phyloP scores from a whole-genome alignment of 2,888 invertebrate species.

The Mayetiola destructor region DNA sequence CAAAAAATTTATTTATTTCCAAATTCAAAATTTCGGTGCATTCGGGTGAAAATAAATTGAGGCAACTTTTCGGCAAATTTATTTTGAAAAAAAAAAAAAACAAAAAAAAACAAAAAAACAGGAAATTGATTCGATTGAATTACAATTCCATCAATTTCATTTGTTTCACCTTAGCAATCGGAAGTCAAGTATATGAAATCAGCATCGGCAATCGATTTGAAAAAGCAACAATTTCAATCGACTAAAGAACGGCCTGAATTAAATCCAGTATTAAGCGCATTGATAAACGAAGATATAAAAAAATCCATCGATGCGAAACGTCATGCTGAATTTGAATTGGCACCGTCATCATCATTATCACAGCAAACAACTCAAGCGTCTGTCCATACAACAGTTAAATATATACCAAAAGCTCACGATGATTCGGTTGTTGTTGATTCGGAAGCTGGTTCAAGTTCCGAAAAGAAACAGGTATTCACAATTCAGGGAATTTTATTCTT shows the following conservation, averaged over 20 bases:
- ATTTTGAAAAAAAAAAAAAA: too few relatives aligned
- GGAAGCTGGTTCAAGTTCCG: conserved; percentile 43
- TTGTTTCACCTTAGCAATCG: not conserved
- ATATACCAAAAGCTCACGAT: conserved; percentile 26
- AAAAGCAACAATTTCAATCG: conserved; percentile 19
- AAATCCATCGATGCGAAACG: conserved; percentile 38
- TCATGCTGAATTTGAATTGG: conserved; percentile 38
- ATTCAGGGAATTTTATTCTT: not conserved
- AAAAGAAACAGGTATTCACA: conserved; percentile 39
- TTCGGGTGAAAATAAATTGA: too few relatives aligned
- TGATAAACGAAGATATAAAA: conserved; percentile 38
- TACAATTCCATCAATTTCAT: not conserved
- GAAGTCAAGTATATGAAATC: conserved; percentile 6
- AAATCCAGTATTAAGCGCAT: conserved; percentile 34
- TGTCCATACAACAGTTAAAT: conserved; percentile 33
- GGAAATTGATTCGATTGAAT: not conserved
- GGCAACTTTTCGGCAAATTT: not conserved
- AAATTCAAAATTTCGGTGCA: too few relatives aligned
- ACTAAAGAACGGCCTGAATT: conserved; percentile 35
- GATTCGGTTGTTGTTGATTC: conserved; percentile 37
- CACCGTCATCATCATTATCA: conserved; percentile 32
- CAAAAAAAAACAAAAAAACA: not conserved
- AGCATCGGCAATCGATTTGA: not conserved
- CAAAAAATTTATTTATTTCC: too few relatives aligned
- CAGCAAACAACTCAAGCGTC: conserved; percentile 42